Evolutionary conservation across 2,797 vertebrate genomes (phyloP).

Genomic region (Siniperca obscura): DNA sequence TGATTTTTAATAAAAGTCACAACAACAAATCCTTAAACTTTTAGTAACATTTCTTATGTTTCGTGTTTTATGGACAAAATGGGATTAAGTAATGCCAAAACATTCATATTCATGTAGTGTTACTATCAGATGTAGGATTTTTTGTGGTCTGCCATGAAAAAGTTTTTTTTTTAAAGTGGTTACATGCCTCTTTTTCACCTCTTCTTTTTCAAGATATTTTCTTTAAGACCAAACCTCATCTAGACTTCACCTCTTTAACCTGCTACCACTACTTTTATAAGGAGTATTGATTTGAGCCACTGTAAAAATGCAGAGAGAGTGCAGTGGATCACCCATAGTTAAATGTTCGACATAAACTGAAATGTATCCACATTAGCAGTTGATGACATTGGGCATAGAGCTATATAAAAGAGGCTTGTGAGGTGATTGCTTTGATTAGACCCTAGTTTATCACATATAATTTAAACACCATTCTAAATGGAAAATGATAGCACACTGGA

Average conservation of each 20-base stretch:
- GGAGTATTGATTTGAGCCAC: constrained; percentile 4
- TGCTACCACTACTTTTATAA: constrained; percentile 15
- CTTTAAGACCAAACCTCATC: background rate
- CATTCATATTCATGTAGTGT: background rate
- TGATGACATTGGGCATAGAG: background rate
- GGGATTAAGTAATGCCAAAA: constrained; percentile 13
- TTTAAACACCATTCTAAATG: constrained; percentile 12
- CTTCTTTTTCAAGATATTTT: too few species aligned
- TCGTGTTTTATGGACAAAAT: constrained; percentile 12
- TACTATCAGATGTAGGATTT: constrained; percentile 7
- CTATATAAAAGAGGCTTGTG: background rate
- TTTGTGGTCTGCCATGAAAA: constrained; percentile 18
- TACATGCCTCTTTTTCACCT: constrained; percentile 15
- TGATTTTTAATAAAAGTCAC: constrained; percentile 6
- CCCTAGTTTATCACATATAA: background rate
- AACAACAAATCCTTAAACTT: background rate
- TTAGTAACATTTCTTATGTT: background rate
- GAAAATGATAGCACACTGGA: constrained; percentile 6
- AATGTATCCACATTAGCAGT: background rate
- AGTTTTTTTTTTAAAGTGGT: background rate
- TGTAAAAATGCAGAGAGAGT: background rate
- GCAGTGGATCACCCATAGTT: background rate
- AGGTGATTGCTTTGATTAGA: constrained; percentile 12
- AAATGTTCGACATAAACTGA: background rate
- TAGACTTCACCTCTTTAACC: constrained; percentile 7